These are phyloP conservation scores for Mactra quadrangularis DNA, from an alignment of 1,140 invertebrate species.

Conservation along the genomic window DNA sequence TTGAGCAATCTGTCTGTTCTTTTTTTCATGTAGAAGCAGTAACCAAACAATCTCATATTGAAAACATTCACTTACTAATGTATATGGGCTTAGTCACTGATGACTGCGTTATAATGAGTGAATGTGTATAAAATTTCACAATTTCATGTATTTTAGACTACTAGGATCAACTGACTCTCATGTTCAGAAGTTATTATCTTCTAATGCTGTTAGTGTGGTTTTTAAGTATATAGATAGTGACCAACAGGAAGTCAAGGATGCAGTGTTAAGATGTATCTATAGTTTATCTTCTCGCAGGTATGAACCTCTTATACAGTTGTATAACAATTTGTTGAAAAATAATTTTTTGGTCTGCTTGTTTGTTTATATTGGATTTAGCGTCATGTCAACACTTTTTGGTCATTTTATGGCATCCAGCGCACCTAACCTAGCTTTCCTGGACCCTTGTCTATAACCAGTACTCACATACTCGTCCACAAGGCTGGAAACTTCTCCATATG, in stretches of 20 bases:
- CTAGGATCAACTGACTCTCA: constrained; percentile 31
- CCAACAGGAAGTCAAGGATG: background rate
- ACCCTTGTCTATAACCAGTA: no score
- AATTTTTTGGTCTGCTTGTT: background rate
- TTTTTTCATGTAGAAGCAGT: no score
- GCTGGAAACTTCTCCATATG: no score
- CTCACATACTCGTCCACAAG: no score
- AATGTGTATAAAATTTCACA: no score
- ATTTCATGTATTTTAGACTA: no score
- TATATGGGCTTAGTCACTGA: no score
- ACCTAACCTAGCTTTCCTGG: background rate
- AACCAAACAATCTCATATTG: no score
- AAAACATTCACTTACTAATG: no score
- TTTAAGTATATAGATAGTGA: constrained; percentile 49
- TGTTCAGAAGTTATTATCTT: constrained; percentile 47
- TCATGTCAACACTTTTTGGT: background rate
- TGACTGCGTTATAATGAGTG: no score
- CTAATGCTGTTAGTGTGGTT: constrained; percentile 37
- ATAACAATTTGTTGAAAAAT: background rate
- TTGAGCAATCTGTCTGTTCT: no score
- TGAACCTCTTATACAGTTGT: no score
- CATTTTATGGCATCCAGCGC: background rate
- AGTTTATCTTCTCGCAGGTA: constrained; percentile 50
- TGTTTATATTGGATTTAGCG: background rate
- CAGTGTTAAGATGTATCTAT: constrained; percentile 44